Evolutionary conservation across 30 jellyfish, hydroid and myxozoan genomes (phyloP), one percentile per base, ranked within the genome.

Genomic region (Nemopilema nomurai): DNA sequence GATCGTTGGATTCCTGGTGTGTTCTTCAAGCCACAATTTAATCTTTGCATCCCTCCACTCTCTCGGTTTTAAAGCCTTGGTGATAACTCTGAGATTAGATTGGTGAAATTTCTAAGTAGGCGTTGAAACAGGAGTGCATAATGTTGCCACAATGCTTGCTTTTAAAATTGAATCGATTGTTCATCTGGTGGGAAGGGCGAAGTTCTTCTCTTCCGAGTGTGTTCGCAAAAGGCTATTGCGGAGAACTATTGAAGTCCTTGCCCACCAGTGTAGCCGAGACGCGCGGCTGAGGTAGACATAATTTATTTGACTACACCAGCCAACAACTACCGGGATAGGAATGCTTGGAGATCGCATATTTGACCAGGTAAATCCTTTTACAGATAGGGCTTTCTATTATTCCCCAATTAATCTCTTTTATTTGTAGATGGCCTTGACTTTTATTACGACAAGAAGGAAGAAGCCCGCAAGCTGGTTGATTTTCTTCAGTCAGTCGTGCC

Each of bases 361-460:
- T 41, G 57, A 41, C 57, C 57, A 41, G 57, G 57, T 41, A 41
- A 41, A 41, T 41, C 57, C 57, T 41, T 41, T 13, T 41, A 41
- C 57, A 41, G 57, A 41, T 41, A 41, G 57, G 57, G 57, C 57
- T 41, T 41, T 41, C 13, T 41, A 41, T 41, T 13, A 41, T 41
- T 41, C 9, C 6, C 57, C 57, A 41, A 3, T 41, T 41, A 41
- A 41, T 41, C 57, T 41, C 57, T 41, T 51, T 68, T 28, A 21
- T 49, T 62, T 81, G 62, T 62, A 93, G 99, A 94, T 84, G 99
- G 99, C 17, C 93, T 94, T 20, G 99, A 94, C 64, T 94, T 94
- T 70, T 94, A 63, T 72, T 94, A 78, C 68, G 90, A 91, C 74
- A 89, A 88, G 83, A 89, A 86, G 77, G 96, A 94, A 72, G 97